A percentile compares a stretch with the other conserved stretches of the same genome.
Evolutionary conservation across 2,113 vertebrate species (phyloP).

Genomic region (Phalacrocorax carbo): DNA sequence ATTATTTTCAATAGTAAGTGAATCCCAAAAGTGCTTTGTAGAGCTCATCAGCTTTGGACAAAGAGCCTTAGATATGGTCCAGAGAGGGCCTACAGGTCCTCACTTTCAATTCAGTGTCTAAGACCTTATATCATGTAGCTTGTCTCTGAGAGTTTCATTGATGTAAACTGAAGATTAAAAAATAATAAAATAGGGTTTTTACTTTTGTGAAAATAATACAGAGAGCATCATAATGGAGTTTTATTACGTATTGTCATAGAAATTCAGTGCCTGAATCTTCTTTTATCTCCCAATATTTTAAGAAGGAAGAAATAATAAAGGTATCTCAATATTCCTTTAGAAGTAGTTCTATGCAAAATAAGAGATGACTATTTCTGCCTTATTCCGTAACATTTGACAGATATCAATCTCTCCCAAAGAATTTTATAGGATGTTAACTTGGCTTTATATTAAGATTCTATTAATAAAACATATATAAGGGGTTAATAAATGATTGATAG

Average conservation of each 20-base stretch:
- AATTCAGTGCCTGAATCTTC: neutral
- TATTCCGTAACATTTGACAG: neutral
- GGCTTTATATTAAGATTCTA: neutral
- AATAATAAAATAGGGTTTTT: neutral
- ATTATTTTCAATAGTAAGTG: neutral
- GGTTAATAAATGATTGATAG: slow-evolving; percentile 29
- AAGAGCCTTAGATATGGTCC: neutral
- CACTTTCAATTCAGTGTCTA: neutral
- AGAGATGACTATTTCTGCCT: neutral
- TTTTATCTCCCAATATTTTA: neutral
- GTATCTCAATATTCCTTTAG: neutral
- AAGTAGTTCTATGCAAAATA: neutral
- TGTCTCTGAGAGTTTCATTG: neutral
- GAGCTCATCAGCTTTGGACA: neutral
- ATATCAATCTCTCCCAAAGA: neutral
- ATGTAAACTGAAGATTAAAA: neutral
- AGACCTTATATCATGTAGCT: neutral
- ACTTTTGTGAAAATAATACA: neutral
- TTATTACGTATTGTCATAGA: neutral
- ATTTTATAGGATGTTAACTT: neutral
- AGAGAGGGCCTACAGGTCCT: neutral
- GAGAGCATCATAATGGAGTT: neutral
- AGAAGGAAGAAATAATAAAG: neutral
- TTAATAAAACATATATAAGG: neutral
- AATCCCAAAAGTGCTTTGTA: neutral